Base-by-base conservation (phyloP, 1,140 invertebrate species). In the Trachymyrmex cornetzi region DNA sequence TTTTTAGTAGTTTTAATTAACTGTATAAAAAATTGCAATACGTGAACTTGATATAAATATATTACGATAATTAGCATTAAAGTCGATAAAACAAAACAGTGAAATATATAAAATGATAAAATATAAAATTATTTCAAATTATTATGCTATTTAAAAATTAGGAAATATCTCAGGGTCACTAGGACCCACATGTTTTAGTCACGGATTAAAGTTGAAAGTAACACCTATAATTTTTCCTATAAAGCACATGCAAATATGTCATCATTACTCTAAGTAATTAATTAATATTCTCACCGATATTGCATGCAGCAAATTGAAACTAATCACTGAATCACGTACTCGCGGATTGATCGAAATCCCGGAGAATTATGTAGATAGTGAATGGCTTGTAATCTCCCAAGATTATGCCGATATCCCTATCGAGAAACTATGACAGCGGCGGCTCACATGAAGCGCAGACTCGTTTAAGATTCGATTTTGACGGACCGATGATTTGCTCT, bases 391-490 rank as follows among this genome's bases (percentile, higher is more conserved):
- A 84, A 84, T 84, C 80, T 61, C 55, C 14, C n/a, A 74, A 84
- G 80, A 84, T 84, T 84, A 84, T 75, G 27, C 55, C 67, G 55
- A 82, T 74, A 72, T 82, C 67, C 44, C 80, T 59, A 48, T 61
- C 34, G 80, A 74, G 67, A 38, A 61, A 82, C 24, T 61, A 19
- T 38, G 67, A 74, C 16, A 34, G 27, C 87, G 87, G 53, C 7
- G 5, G 50, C 12, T 71, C 74, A 14, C 27, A 12, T 14, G 30
- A 27, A 24, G 57, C 57, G 57, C 34, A 64, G 50, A 19, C 59
- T 85, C 55, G 50, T 81, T 82, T 57, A 63, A 57, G 63, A 82
- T 80, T 77, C 88, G 75, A 87, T 90, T 90, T 64, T 77, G 67
- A 90, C 69, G 57, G 63, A 59, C 55, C 74, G 75, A 85, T 81